Conservation (phyloP, 1,140 invertebrate species). For the Pachypeltis micranthus region DNA sequence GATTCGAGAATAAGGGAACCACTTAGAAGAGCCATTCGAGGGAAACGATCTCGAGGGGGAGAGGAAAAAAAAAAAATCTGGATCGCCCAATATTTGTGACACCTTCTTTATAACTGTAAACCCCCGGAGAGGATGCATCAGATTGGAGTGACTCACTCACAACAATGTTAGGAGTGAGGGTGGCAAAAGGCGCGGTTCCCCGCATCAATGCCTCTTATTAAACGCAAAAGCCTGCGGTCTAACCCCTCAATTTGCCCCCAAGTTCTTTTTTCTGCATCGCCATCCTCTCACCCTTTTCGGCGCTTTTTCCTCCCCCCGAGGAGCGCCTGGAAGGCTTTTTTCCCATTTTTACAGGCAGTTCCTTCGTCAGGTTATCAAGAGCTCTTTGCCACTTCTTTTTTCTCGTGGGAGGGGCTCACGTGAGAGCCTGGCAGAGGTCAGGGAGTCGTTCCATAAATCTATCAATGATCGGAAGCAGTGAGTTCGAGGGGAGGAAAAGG, state of each 20-base stretch:
- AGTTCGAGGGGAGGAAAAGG: no score
- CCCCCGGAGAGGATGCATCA: neutral
- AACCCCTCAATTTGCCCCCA: conserved; percentile 5
- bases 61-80: neutral
- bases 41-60: no score
- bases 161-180: no score
- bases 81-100: neutral
- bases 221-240: conserved; percentile 1
- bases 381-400: neutral
- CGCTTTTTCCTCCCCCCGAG: neutral
- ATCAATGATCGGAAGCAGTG: conserved; percentile 1
- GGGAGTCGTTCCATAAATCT: neutral
- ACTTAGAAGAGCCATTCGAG: no score
- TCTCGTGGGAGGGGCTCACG: neutral
- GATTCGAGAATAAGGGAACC: no score
- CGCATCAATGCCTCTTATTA: conserved; percentile 9
- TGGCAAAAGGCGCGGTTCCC: neutral
- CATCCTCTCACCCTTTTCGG: neutral
- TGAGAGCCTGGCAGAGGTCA: neutral
- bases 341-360: neutral
- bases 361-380: conserved; percentile 6
- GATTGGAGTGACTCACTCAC: conserved; percentile 4
- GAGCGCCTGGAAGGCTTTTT: neutral
- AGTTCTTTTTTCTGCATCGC: neutral
- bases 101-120: neutral